Evolutionary conservation across 2,888 invertebrate species (phyloP), one percentile per base, ranked within the genome.

Genomic region (Drosophila affinis): DNA sequence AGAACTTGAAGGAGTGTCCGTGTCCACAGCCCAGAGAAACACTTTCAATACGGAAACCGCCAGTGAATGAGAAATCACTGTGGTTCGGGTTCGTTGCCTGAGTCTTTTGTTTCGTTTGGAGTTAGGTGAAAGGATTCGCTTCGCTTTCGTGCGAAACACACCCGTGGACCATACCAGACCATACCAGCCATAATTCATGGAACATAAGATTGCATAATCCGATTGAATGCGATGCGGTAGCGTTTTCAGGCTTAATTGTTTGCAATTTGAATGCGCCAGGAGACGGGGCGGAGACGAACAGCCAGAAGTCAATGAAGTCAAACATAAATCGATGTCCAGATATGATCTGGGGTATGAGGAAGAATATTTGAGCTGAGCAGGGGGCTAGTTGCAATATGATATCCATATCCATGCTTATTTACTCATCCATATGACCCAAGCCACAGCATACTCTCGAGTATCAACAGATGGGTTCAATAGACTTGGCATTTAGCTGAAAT

Each of bases 101-200:
- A 85, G 82, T 83, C 82, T 87, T 83, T 83, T 87, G 88, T 83
- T 87, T 77, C 51, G 52, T n/a, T 51, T 45, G 17, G 18, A 57
- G 65, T 70, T 86, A 87, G 82, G 82, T 83, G 82, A 83, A 83
- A 83, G 82, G 82, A 87, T 79, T 52, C 64, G 67, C 67, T 70
- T 68, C 55, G 70, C 57, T 79, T 59, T 67, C 63, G 61, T 55
- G 70, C 68, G 64, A 61, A 62, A 60, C 81, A 86, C 81, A 83
- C 87, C 81, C 87, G 75, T 54, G 46, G 80, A 69, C 55, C 64
- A 65, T 51, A 21, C 32, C 64, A 65, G 57, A 21, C 32, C 67
- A 47, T 79, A 73, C 81, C 63, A 39, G 78, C 65, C 68, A 80
- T 86, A 81, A 86, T 72, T 86, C 83, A 79, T 80, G 68, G 62